phyloP scores from a whole-genome alignment of 37 sponge, comb jelly and placozoan genomes.

The Agelas oroides region DNA sequence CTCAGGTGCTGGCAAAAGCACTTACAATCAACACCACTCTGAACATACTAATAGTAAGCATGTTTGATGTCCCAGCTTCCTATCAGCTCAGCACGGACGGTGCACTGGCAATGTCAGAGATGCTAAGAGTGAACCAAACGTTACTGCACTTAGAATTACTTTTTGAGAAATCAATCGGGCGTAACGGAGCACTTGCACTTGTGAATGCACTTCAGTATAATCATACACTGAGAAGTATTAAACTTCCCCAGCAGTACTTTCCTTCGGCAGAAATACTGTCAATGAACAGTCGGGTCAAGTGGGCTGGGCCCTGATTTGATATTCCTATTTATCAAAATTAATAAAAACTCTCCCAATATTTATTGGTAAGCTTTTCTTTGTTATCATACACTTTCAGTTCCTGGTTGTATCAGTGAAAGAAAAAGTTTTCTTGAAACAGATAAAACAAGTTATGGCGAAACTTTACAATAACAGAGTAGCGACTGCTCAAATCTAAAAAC shows the following conservation, averaged over 20 bases:
- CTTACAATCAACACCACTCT: conserved; percentile 4
- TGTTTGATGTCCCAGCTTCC: conserved; percentile 34
- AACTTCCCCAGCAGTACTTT: conserved; percentile 31
- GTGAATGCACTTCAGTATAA: conserved; percentile 5
- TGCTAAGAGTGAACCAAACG: conserved; percentile 16
- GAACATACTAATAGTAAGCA: conserved; percentile 10
- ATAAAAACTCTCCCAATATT: too few species aligned
- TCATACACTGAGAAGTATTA: conserved; percentile 1
- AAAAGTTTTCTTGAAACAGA: too few species aligned
- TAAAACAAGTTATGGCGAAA: too few species aligned
- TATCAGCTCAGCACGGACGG: neutral
- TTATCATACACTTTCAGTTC: too few species aligned
- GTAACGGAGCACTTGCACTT: conserved; percentile 5
- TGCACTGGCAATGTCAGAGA: conserved; percentile 20
- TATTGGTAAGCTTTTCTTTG: too few species aligned
- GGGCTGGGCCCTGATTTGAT: neutral
- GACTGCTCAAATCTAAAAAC: too few species aligned
- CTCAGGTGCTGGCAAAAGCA: neutral
- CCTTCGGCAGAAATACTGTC: neutral
- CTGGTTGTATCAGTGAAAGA: too few species aligned
- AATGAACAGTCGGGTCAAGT: neutral
- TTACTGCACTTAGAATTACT: conserved; percentile 14
- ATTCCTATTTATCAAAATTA: neutral
- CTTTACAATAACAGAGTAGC: too few species aligned
- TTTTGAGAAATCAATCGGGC: conserved; percentile 10